Evolutionary conservation across 2,113 vertebrate genomes (phyloP), one percentile per base, ranked within the genome.

Genomic region (Lontra canadensis): DNA sequence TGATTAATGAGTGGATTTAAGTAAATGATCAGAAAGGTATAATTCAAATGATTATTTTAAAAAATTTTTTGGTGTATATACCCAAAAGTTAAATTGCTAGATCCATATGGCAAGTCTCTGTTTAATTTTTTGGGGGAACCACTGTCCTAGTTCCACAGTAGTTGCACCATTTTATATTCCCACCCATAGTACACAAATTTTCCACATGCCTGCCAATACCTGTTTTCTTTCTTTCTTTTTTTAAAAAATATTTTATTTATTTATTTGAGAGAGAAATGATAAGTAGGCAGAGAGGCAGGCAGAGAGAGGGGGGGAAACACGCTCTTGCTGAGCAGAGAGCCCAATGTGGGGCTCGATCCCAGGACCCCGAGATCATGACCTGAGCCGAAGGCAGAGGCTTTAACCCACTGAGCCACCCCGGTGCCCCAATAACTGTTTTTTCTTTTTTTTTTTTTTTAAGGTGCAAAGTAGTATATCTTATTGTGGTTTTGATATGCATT

Each of bases 221-320:
- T 67, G 29, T 65, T 83, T 86, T 29, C 44, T 57, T 25, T 47
- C n/a, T 42, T 52, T 47, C 47, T 42, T 57, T 20, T 42, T 34
- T 39, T 3, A 73, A n/a, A 42, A 42, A 42, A 42, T n/a, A 52
- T 18, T 52, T 49, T n/a, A 55, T 55, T 55, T 55, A 55, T 55
- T 55, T 55, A 55, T 55, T 55, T 55, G 52, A 18, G 17, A 52
- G 52, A 52, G 52, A 55, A 17, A 55, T 55, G 17, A 55, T 17
- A 55, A 55, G 52, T 55, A 55, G 52, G 52, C 52, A 52, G 15
- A 55, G 52, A 55, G 52, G 52, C 52, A 55, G 52, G 52, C 0
- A 5, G 49, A 1, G 15, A 1, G 17, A 4, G 4, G 17, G 1
- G 49, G 49, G 49, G 14, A 52, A 55, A 17, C 52, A 55, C 1